Conservation (phyloP, 2,113 vertebrate species). For the Illadopsis cleaveri region DNA sequence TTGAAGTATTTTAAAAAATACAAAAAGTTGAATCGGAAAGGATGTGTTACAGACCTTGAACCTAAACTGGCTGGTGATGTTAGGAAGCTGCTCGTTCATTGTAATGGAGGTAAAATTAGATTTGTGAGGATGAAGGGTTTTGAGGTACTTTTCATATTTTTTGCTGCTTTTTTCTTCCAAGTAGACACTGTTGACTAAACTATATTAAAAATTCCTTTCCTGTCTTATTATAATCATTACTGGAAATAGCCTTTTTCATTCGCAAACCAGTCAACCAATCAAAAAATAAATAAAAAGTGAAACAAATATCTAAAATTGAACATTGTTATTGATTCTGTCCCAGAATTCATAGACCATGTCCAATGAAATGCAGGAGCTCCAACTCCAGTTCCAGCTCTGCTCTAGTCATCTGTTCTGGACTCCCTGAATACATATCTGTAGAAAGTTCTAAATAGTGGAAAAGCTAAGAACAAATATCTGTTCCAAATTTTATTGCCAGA, state of each 20-base stretch:
- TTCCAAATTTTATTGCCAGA: background rate
- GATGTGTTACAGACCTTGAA: background rate
- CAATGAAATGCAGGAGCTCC: background rate
- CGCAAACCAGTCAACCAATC: background rate
- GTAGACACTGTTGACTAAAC: background rate
- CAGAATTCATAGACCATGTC: background rate
- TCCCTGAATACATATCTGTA: background rate
- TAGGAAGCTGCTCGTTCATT: background rate
- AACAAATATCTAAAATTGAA: background rate
- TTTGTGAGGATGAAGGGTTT: background rate
- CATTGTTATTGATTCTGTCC: background rate
- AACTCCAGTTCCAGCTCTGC: background rate
- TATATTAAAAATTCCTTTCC: background rate
- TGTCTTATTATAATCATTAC: background rate
- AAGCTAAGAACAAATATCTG: background rate
- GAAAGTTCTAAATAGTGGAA: background rate
- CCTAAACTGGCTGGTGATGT: accelerated
- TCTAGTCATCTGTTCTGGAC: background rate
- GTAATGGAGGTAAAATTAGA: background rate
- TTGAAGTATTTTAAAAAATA: background rate
- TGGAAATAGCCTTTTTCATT: background rate
- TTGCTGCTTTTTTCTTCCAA: background rate
- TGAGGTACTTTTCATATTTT: background rate
- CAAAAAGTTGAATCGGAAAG: background rate
- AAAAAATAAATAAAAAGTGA: background rate